phyloP scores from a whole-genome alignment of 2,888 invertebrate species.

The Erebia palarica region DNA sequence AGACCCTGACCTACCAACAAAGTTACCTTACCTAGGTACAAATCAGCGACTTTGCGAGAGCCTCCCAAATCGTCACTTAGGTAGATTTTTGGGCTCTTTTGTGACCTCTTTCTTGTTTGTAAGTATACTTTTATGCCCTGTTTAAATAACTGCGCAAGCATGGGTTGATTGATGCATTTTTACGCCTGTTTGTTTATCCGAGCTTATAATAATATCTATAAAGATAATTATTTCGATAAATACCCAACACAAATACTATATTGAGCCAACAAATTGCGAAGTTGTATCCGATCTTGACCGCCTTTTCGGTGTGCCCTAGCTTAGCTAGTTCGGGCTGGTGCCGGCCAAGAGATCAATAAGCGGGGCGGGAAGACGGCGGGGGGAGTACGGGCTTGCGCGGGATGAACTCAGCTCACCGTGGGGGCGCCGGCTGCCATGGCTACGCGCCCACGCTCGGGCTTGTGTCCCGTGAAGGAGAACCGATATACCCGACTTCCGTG shows the following conservation, averaged over 20 bases:
- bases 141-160: too few relatives aligned
- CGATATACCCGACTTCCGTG: slow-evolving; percentile 64
- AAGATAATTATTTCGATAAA: too few relatives aligned
- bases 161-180: too few relatives aligned
- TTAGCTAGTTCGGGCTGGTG: slow-evolving; percentile 36
- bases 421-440: slow-evolving; percentile 59
- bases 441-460: slow-evolving; percentile 73
- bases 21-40: too few relatives aligned
- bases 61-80: too few relatives aligned
- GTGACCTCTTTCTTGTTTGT: too few relatives aligned
- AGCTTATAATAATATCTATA: too few relatives aligned
- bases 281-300: slow-evolving; percentile 38
- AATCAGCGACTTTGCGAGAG: too few relatives aligned
- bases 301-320: slow-evolving; percentile 42
- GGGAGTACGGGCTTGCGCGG: slow-evolving; percentile 27
- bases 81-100: too few relatives aligned
- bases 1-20: too few relatives aligned
- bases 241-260: background rate
- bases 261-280: background rate
- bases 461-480: slow-evolving; percentile 55
- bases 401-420: slow-evolving; percentile 37
- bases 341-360: slow-evolving; percentile 46
- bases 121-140: too few relatives aligned
- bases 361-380: slow-evolving; percentile 33
- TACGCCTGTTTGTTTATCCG: too few relatives aligned